A percentile compares a stretch with the other conserved stretches of the same genome.
Evolutionary conservation across 2,113 vertebrate species (phyloP).

Genomic region (Calyptommatus sinebrachiatus): DNA sequence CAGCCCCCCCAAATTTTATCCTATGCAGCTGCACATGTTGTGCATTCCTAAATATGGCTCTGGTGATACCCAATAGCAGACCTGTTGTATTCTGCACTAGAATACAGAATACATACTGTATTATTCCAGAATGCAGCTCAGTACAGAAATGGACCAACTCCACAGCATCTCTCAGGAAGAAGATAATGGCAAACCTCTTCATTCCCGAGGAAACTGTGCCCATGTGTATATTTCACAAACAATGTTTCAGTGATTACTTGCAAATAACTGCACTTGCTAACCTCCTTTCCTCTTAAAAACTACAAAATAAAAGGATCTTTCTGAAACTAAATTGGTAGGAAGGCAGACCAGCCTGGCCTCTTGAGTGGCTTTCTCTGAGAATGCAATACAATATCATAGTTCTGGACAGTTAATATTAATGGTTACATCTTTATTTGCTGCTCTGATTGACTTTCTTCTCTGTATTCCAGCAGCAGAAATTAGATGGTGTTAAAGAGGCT

Average conservation of each 20-base stretch:
- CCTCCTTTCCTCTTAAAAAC: too few species aligned
- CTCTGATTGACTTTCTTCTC: conserved; percentile 29
- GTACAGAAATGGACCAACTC: too few species aligned
- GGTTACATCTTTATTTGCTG: conserved; percentile 34
- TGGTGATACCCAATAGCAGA: too few species aligned
- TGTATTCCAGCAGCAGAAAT: conserved; percentile 23
- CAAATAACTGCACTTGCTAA: neutral
- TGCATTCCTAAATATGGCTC: too few species aligned
- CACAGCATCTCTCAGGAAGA: too few species aligned
- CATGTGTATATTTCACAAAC: neutral
- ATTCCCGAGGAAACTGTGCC: too few species aligned
- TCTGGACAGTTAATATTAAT: conserved; percentile 39
- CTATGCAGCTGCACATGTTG: too few species aligned
- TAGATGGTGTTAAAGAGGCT: conserved; percentile 10
- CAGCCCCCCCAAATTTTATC: too few species aligned
- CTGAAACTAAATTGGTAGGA: conserved; percentile 1
- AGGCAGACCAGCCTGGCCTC: conserved; percentile 2
- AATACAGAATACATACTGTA: too few species aligned
- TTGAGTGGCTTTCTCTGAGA: conserved; percentile 4
- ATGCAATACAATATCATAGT: conserved; percentile 17
- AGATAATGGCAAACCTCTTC: too few species aligned
- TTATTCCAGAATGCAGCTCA: too few species aligned
- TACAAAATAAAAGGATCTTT: neutral
- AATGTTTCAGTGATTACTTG: neutral
- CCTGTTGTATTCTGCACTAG: too few species aligned